These are phyloP conservation scores for Plodia interpunctella DNA, from an alignment of 1,140 invertebrate species.

Conservation along the genomic window DNA sequence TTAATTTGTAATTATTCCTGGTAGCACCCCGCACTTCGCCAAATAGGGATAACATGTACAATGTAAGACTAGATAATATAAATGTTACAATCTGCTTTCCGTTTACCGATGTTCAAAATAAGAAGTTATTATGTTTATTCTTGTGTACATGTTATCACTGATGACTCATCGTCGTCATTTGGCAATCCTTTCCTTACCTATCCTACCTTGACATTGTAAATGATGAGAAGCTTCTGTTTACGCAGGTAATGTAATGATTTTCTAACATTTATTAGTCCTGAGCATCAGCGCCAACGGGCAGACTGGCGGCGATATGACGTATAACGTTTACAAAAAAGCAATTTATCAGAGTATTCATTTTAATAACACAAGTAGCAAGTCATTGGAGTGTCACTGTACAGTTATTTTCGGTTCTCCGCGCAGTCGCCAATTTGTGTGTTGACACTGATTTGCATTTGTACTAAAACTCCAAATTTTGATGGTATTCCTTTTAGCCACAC, in stretches of 20 bases:
- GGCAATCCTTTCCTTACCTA: slow-evolving; percentile 43
- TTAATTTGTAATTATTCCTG: slow-evolving; percentile 78
- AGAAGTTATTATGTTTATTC: slow-evolving; percentile 15
- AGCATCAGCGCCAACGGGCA: background rate
- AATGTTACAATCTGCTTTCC: slow-evolving; percentile 5
- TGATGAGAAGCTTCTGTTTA: background rate
- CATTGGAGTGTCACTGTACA: too few species aligned
- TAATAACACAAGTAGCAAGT: too few species aligned
- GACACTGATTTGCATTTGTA: too few species aligned
- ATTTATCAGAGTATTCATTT: too few species aligned
- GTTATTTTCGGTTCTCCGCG: background rate
- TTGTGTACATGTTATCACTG: slow-evolving; percentile 71
- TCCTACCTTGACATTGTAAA: slow-evolving; percentile 13
- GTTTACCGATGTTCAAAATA: background rate
- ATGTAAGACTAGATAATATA: slow-evolving; percentile 25
- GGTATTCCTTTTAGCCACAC: slow-evolving; percentile 56
- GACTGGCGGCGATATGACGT: background rate
- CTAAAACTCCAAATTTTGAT: background rate
- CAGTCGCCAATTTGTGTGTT: too few species aligned
- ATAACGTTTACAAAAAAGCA: background rate
- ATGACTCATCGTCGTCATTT: slow-evolving; percentile 47
- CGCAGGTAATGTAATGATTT: background rate
- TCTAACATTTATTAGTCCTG: background rate
- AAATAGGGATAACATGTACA: slow-evolving; percentile 76
- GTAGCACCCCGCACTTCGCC: slow-evolving; percentile 78